Conservation (phyloP, 2,888 invertebrate genomes). For the Prosapia bicincta region DNA sequence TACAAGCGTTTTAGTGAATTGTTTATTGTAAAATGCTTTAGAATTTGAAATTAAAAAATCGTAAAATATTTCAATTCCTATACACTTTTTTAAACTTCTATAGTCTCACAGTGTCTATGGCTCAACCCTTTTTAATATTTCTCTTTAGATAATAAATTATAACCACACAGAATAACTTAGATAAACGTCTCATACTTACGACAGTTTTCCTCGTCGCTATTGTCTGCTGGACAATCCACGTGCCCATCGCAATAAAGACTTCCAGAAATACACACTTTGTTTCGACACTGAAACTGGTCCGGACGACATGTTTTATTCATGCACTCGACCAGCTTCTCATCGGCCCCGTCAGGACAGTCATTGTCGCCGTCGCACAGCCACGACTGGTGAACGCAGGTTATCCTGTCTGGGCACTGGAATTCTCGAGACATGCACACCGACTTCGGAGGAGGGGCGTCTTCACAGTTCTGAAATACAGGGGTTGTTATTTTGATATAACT, state of each 20-base stretch:
- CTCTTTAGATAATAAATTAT: too few relatives aligned
- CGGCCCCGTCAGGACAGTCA: slow-evolving; percentile 80
- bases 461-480: slow-evolving; percentile 59
- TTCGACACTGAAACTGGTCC: slow-evolving; percentile 82
- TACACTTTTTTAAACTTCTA: too few relatives aligned
- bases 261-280: slow-evolving; percentile 74
- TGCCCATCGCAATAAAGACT: slow-evolving; percentile 79
- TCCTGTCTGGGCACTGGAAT: slow-evolving; percentile 73
- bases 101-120: too few relatives aligned
- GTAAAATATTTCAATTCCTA: too few relatives aligned
- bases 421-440: slow-evolving; percentile 69
- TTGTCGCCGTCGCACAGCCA: slow-evolving; percentile 84
- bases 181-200: slow-evolving; percentile 61
- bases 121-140: too few relatives aligned
- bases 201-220: slow-evolving; percentile 82
- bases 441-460: slow-evolving; percentile 47
- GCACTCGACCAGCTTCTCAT: slow-evolving; percentile 60
- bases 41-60: too few relatives aligned
- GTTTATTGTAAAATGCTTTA: too few relatives aligned
- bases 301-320: slow-evolving; percentile 73
- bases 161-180: too few relatives aligned
- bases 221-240: slow-evolving; percentile 77
- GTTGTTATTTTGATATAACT: background rate
- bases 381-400: slow-evolving; percentile 73
- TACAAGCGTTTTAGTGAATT: too few relatives aligned